Percentiles rank a stretch among this genome's conserved stretches.
Conservation (phyloP, 2,113 vertebrate genomes). For the Chauna torquata region DNA sequence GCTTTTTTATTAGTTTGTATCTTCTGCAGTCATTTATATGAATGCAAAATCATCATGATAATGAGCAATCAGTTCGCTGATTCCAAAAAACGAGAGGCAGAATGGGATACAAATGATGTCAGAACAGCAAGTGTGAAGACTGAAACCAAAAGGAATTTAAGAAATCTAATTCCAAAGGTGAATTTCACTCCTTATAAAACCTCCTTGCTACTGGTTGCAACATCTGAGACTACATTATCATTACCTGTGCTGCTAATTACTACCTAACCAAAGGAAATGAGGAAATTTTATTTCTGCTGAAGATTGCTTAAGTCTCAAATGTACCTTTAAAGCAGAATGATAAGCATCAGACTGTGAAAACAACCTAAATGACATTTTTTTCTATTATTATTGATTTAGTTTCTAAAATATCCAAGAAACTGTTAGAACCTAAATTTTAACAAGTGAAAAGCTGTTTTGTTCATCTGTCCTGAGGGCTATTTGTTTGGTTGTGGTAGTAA, state of each 20-base stretch:
- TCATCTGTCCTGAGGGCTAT: not conserved
- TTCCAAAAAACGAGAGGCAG: not conserved
- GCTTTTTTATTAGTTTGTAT: not conserved
- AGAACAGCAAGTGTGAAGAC: not conserved
- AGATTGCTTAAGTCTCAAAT: not conserved
- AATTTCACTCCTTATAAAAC: not conserved
- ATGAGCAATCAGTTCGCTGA: not conserved
- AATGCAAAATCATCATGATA: not conserved
- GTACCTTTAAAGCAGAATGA: not conserved
- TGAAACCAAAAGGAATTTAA: not conserved
- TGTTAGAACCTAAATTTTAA: not conserved
- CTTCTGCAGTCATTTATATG: not conserved
- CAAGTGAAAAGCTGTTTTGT: not conserved
- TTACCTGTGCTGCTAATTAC: not conserved
- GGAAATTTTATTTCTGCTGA: not conserved
- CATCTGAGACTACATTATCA: not conserved
- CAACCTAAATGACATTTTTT: not conserved
- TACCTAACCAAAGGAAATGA: not conserved
- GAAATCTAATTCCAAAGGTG: not conserved
- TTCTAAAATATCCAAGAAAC: not conserved
- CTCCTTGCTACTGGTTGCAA: not conserved
- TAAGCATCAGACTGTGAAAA: not conserved
- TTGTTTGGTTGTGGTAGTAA: not conserved
- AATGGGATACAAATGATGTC: not conserved
- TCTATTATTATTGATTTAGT: not conserved